Percentiles rank a stretch among this genome's conserved stretches.
Conservation (phyloP, 1,140 invertebrate species). For the Drosophila pseudoananassae region DNA sequence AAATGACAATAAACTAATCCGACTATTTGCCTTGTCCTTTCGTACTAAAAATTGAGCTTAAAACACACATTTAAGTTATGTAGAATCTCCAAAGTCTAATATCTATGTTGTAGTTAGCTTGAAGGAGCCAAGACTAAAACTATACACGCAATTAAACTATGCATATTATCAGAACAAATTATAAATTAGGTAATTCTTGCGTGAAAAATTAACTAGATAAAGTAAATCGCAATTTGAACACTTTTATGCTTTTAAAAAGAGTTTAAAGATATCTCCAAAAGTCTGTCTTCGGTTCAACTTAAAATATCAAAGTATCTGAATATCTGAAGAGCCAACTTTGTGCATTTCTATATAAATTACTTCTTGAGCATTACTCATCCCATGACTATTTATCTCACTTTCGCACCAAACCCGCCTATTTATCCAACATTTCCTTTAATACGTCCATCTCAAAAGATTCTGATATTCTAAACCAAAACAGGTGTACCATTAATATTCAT, state of each 20-base stretch:
- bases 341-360: conserved; percentile 29
- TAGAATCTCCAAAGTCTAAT: conserved; percentile 2
- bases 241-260: conserved; percentile 1
- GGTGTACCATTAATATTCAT: conserved; percentile 32
- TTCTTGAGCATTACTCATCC: conserved; percentile 33
- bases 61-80: background rate
- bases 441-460: conserved; percentile 18
- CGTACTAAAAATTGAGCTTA: background rate
- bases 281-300: conserved; percentile 20
- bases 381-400: conserved; percentile 9
- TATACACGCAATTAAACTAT: conserved; percentile 7
- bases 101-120: conserved; percentile 6
- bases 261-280: conserved; percentile 1
- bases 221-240: background rate
- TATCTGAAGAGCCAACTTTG: conserved; percentile 12
- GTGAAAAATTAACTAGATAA: conserved; percentile 10
- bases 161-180: conserved; percentile 15
- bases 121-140: conserved; percentile 9
- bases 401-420: conserved; percentile 30
- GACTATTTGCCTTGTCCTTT: conserved; percentile 11
- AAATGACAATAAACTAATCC: conserved; percentile 10
- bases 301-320: background rate
- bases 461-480: conserved; percentile 34
- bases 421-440: conserved; percentile 21
- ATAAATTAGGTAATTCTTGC: conserved; percentile 6